phyloP scores from a whole-genome alignment of 2,113 vertebrate species.

The Saimiri boliviensis region DNA sequence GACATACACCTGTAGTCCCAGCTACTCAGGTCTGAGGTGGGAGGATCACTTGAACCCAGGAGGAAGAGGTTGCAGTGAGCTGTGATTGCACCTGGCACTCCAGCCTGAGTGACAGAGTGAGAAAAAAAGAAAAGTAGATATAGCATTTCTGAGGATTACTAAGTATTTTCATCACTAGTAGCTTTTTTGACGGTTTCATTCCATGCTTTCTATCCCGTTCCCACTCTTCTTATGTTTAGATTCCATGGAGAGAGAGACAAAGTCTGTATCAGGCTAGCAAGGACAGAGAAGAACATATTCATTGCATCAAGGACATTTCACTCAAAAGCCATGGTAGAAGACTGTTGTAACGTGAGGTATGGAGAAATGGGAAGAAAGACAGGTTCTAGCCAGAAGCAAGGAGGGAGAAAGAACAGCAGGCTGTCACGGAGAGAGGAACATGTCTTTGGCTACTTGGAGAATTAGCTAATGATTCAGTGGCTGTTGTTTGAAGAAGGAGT shows the following conservation, averaged over 20 bases:
- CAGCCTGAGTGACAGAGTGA: not conserved
- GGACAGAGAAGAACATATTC: accelerated
- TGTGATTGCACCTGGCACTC: not conserved
- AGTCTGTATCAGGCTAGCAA: accelerated
- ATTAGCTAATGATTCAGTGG: accelerated
- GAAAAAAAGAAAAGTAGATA: not conserved
- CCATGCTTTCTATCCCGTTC: not conserved
- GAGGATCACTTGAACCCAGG: not conserved
- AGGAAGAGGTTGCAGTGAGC: not conserved
- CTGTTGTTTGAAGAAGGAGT: accelerated
- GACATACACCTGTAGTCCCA: too few relatives aligned
- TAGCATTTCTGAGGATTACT: not conserved
- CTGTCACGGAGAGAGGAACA: accelerated
- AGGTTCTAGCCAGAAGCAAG: not conserved
- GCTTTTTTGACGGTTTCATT: not conserved
- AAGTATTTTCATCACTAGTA: not conserved
- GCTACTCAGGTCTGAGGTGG: too few relatives aligned
- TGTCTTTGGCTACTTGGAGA: not conserved
- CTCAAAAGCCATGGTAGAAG: not conserved
- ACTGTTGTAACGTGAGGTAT: accelerated
- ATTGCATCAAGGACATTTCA: not conserved
- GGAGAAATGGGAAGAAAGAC: accelerated
- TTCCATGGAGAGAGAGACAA: too few relatives aligned
- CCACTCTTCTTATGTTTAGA: not conserved
- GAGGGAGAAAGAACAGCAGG: not conserved